Evolutionary conservation across 2,797 vertebrate species (phyloP).

Genomic region (Sarcophilus harrisii): DNA sequence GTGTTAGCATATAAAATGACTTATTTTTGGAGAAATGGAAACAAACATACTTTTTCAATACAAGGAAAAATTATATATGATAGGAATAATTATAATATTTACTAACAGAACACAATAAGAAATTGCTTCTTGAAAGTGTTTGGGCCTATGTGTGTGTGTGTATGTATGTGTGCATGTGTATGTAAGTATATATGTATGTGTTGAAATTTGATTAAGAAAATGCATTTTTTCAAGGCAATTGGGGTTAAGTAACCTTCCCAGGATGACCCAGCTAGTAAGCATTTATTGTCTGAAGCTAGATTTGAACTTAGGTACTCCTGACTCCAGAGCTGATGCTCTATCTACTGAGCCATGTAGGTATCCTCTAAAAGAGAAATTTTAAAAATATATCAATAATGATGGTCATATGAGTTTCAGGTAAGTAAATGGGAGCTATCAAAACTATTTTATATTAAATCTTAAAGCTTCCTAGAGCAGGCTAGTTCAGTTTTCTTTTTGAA

Average conservation of each 20-base stretch:
- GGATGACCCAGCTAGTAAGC: too few species aligned
- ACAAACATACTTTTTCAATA: constrained; percentile 17
- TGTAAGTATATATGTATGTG: neutral
- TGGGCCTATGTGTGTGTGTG: neutral
- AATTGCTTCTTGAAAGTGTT: neutral
- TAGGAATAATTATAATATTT: constrained; percentile 25
- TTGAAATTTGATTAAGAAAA: constrained; percentile 15
- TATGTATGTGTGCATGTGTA: neutral
- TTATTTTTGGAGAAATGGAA: constrained; percentile 62
- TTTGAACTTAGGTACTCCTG: too few species aligned
- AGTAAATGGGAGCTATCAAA: neutral
- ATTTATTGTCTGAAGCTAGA: too few species aligned
- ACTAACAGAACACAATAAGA: neutral
- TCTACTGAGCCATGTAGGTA: too few species aligned
- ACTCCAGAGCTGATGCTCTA: too few species aligned
- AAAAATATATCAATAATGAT: constrained; percentile 29
- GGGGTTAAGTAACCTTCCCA: too few species aligned
- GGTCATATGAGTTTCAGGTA: constrained; percentile 24
- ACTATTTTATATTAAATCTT: constrained; percentile 47
- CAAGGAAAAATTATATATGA: neutral
- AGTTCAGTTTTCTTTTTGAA: constrained; percentile 53
- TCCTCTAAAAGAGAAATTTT: neutral
- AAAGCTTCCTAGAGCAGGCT: constrained; percentile 30
- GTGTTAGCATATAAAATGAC: neutral
- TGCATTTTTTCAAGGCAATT: too few species aligned